phyloP scores from a whole-genome alignment of 1,140 invertebrate species.

The Epicauta chinensis region DNA sequence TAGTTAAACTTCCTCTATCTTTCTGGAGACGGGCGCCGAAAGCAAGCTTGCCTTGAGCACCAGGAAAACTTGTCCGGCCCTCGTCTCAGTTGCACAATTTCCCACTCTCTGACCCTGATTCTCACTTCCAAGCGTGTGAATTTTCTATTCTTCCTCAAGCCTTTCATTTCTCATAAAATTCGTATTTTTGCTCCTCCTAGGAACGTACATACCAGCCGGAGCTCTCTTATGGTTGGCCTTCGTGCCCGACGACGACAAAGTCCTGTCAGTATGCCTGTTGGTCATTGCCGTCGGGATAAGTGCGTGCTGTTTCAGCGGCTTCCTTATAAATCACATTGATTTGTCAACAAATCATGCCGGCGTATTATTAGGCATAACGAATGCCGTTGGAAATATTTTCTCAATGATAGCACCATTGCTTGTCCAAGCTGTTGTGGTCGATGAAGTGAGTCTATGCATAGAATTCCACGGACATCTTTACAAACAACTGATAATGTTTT shows the following conservation, averaged over 20 bases:
- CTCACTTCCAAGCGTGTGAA: too few species aligned
- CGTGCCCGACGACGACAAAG: neutral
- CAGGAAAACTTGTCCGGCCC: too few species aligned
- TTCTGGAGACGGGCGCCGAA: too few species aligned
- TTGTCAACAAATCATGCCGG: constrained; percentile 62
- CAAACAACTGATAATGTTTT: neutral
- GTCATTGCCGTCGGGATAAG: constrained; percentile 64
- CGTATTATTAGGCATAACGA: constrained; percentile 65
- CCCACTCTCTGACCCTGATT: too few species aligned
- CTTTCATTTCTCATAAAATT: too few species aligned
- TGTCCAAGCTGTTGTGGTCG: constrained; percentile 54
- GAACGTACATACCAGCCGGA: neutral
- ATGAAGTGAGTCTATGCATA: constrained; percentile 47
- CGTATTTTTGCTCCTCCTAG: neutral
- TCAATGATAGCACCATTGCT: constrained; percentile 61
- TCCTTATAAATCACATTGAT: constrained; percentile 57
- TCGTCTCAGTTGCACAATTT: too few species aligned
- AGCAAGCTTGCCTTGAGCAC: too few species aligned
- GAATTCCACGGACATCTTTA: too few species aligned
- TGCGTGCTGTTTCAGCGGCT: constrained; percentile 66
- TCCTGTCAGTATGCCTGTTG: constrained; percentile 51
- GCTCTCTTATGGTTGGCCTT: constrained; percentile 1
- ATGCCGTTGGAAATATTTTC: constrained; percentile 62
- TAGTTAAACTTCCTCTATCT: too few species aligned
- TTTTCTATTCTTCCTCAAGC: too few species aligned